A percentile compares a stretch with the other conserved stretches of the same genome.
These are phyloP conservation scores for Lepidocolaptes lacrymiger DNA, from an alignment of 2,797 vertebrate species.

Conservation along the genomic window DNA sequence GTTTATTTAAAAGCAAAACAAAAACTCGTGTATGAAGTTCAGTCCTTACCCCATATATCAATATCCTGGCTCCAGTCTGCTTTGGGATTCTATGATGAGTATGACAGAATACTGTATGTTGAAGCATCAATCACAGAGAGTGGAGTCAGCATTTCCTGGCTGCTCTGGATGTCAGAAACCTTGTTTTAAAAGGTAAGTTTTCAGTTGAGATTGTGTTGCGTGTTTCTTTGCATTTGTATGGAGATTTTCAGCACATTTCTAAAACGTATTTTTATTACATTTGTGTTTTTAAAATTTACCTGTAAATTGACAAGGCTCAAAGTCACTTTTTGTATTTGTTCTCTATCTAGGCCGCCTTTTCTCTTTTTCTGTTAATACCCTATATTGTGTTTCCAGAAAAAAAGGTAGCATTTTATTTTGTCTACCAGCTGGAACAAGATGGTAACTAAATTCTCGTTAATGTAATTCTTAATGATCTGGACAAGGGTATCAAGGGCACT, in stretches of 20 bases:
- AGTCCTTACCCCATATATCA: slow-evolving; percentile 56
- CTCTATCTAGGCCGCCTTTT: background rate
- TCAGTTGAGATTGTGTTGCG: slow-evolving; percentile 19
- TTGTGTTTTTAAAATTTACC: background rate
- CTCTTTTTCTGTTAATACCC: background rate
- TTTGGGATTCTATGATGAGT: slow-evolving; percentile 66
- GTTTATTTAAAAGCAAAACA: slow-evolving; percentile 41
- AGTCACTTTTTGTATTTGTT: background rate
- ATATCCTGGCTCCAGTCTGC: slow-evolving; percentile 73
- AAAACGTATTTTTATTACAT: background rate
- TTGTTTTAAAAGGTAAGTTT: slow-evolving; percentile 74
- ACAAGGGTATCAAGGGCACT: background rate
- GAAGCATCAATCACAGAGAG: slow-evolving; percentile 68
- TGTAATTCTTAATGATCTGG: background rate
- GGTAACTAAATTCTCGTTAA: background rate
- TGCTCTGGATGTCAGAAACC: slow-evolving; percentile 79
- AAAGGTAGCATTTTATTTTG: background rate
- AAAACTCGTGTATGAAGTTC: slow-evolving; percentile 1
- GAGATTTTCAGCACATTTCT: slow-evolving; percentile 20
- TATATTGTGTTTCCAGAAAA: background rate
- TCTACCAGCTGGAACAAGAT: background rate
- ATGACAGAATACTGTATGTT: slow-evolving; percentile 50
- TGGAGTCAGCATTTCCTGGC: slow-evolving; percentile 77
- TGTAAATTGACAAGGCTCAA: background rate
- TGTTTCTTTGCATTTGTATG: background rate